Evolutionary conservation across 2,888 invertebrate genomes (phyloP).

Genomic region (Poecilus cupreus): DNA sequence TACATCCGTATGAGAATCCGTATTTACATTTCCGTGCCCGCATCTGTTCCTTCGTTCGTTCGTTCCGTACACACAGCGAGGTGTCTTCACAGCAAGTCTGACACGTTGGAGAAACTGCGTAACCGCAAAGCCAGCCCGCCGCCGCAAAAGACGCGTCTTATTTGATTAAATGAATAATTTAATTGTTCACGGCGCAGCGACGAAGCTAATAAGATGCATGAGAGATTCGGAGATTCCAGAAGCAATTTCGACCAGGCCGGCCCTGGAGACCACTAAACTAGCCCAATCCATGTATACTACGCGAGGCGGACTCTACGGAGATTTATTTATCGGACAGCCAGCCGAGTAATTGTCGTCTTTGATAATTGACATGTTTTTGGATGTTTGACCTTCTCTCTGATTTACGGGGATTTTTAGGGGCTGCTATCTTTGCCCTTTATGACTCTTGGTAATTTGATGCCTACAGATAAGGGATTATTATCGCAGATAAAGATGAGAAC

Average conservation of each 20-base stretch:
- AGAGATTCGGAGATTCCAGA: slow-evolving; percentile 32
- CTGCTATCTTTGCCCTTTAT: slow-evolving; percentile 14
- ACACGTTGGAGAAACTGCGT: slow-evolving; percentile 32
- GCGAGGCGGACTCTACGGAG: not conserved
- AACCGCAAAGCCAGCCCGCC: slow-evolving; percentile 40
- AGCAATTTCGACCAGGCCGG: slow-evolving; percentile 6
- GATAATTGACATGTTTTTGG: slow-evolving; percentile 39
- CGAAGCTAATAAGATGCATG: slow-evolving; percentile 46
- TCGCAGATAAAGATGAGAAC: slow-evolving; percentile 18
- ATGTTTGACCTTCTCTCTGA: slow-evolving; percentile 26
- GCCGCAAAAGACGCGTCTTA: slow-evolving; percentile 60
- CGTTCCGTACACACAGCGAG: slow-evolving; percentile 17
- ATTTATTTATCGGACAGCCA: slow-evolving; percentile 13
- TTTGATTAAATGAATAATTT: slow-evolving; percentile 65
- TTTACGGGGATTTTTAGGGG: slow-evolving; percentile 24
- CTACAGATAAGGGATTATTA: slow-evolving; percentile 31
- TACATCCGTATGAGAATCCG: not conserved
- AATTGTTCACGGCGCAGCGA: slow-evolving; percentile 59
- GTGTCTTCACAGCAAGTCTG: not conserved
- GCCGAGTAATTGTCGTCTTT: slow-evolving; percentile 21
- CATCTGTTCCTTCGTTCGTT: slow-evolving; percentile 7
- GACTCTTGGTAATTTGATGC: slow-evolving; percentile 39
- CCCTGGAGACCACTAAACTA: slow-evolving; percentile 33
- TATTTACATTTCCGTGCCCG: slow-evolving; percentile 16
- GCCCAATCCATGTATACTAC: slow-evolving; percentile 34